phyloP scores from a whole-genome alignment of 2,113 vertebrate genomes.

The Caloenas nicobarica region DNA sequence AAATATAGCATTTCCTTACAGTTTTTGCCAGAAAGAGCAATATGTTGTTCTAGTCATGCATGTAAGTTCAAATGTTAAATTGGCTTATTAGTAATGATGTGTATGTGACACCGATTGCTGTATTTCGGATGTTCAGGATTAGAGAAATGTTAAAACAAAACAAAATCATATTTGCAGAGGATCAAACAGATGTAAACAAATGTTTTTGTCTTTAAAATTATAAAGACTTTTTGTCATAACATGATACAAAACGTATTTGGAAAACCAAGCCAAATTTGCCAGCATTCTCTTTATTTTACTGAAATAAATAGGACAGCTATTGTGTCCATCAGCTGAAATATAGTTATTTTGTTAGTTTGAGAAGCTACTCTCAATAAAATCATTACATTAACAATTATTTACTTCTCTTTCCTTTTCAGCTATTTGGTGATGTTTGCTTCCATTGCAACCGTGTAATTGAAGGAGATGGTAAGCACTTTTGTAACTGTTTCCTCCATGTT shows the following conservation, averaged over 20 bases:
- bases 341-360: neutral
- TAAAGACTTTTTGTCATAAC: neutral
- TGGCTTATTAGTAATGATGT: neutral
- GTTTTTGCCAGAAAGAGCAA: neutral
- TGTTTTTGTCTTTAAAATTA: neutral
- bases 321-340: neutral
- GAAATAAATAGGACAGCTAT: neutral
- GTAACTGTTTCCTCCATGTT: neutral
- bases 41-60: neutral
- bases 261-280: neutral
- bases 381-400: neutral
- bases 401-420: slow-evolving; percentile 71
- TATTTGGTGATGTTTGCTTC: slow-evolving; percentile 98
- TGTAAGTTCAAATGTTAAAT: neutral
- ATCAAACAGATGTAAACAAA: neutral
- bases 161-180: neutral
- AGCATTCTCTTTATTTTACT: neutral
- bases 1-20: neutral
- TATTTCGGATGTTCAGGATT: neutral
- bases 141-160: neutral
- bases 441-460: slow-evolving; percentile 98
- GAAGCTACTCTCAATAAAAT: neutral
- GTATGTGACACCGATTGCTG: neutral
- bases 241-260: neutral
- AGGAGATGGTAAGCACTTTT: slow-evolving; percentile 89